Percentiles rank a stretch among this genome's conserved stretches.
These are phyloP conservation scores for Drosophila colorata DNA, from an alignment of 2,888 invertebrate genomes.

Conservation along the genomic window DNA sequence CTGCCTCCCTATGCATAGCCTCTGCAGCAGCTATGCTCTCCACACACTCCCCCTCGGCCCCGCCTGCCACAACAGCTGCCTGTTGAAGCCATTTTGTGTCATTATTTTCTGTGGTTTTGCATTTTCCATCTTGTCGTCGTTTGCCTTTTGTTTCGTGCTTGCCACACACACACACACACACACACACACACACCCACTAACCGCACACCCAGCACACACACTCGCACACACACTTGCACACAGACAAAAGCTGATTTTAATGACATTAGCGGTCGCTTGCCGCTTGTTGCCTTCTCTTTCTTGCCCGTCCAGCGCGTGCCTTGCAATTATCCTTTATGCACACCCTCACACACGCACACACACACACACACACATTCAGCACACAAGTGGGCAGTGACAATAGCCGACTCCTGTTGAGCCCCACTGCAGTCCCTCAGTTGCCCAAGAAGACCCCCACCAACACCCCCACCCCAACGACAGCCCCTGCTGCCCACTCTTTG, in stretches of 20 bases:
- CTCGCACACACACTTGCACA: conserved; percentile 19
- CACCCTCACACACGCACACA: conserved; percentile 18
- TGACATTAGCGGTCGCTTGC: conserved; percentile 59
- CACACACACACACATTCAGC: conserved; percentile 2
- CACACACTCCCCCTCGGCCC: not conserved
- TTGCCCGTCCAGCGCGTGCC: conserved; percentile 21
- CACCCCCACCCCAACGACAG: not conserved
- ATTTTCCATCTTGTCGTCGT: conserved; percentile 64
- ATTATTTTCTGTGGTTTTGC: conserved; percentile 76
- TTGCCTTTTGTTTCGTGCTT: conserved; percentile 62
- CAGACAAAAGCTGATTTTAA: conserved; percentile 56
- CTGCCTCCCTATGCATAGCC: not conserved
- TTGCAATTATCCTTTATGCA: conserved; percentile 67
- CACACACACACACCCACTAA: conserved; percentile 10
- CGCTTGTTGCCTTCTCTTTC: conserved; percentile 21
- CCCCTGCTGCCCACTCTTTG: not conserved
- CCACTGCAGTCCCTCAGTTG: too few relatives aligned
- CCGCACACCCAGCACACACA: conserved; percentile 14
- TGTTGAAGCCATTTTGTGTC: conserved; percentile 70
- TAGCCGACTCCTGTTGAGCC: conserved; percentile 12
- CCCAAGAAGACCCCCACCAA: not conserved
- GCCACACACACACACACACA: conserved; percentile 30
- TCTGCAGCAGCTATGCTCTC: not conserved
- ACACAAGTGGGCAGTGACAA: conserved; percentile 49
- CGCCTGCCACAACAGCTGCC: conserved; percentile 29